Percentiles rank a stretch among this genome's conserved stretches.
phyloP scores from a whole-genome alignment of 2,113 vertebrate species.

The Limanda limanda region DNA sequence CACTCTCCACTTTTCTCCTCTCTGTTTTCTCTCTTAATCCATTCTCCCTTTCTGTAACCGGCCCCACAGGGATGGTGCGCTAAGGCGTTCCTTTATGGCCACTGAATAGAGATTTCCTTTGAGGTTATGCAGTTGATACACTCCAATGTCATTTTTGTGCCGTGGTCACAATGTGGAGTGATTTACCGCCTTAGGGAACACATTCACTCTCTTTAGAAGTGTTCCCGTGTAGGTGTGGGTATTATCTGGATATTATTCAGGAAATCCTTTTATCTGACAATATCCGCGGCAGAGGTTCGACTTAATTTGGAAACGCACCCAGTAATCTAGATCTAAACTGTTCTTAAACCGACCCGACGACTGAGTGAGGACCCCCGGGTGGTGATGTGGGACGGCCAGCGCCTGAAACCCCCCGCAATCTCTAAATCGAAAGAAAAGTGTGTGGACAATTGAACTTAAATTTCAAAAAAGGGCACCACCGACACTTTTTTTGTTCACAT shows the following conservation, averaged over 20 bases:
- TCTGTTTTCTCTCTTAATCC: conserved; percentile 83
- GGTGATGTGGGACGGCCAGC: neutral
- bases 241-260: conserved; percentile 73
- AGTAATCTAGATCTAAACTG: conserved; percentile 51
- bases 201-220: conserved; percentile 65
- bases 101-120: conserved; percentile 79
- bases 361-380: conserved; percentile 27
- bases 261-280: conserved; percentile 78
- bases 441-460: neutral
- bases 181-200: conserved; percentile 71
- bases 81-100: conserved; percentile 75
- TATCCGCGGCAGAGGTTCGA: conserved; percentile 52
- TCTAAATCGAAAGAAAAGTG: neutral
- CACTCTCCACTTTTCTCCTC: conserved; percentile 65
- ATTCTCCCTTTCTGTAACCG: conserved; percentile 66
- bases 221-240: conserved; percentile 63
- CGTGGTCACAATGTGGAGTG: conserved; percentile 69
- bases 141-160: conserved; percentile 73
- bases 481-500: conserved; percentile 54
- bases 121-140: conserved; percentile 78
- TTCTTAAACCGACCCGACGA: conserved; percentile 32
- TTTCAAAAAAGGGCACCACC: conserved; percentile 6
- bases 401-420: neutral
- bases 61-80: conserved; percentile 68
- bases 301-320: conserved; percentile 52